Evolutionary conservation across 53 echinoderm and acorn worm species (phyloP).

Genomic region (Echinometra lucunter): DNA sequence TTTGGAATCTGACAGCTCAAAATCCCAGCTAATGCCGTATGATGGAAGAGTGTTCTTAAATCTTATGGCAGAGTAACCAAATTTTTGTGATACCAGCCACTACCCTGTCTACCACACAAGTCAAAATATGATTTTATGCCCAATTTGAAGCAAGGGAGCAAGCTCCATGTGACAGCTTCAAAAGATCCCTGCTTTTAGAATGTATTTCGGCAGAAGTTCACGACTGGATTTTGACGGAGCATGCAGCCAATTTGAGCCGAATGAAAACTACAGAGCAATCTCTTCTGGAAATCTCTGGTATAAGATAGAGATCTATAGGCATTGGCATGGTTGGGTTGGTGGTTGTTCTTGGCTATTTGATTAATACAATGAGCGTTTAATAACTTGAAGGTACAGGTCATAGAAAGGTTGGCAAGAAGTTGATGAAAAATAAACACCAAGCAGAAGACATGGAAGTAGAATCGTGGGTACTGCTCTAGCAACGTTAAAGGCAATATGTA

Average conservation of each 20-base stretch:
- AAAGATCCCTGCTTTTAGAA: neutral
- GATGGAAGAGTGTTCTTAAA: constrained; percentile 1
- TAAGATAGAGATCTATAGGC: constrained; percentile 2
- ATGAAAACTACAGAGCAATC: constrained; percentile 9
- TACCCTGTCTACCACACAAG: neutral
- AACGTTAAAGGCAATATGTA: neutral
- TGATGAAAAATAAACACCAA: constrained; percentile 39
- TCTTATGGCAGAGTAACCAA: neutral
- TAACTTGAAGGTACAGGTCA: constrained; percentile 8
- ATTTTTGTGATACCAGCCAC: neutral
- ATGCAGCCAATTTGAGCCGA: constrained; percentile 36
- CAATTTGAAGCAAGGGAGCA: neutral
- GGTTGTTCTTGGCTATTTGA: constrained; percentile 39
- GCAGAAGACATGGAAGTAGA: neutral
- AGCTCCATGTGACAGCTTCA: constrained; percentile 6
- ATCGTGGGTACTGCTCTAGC: neutral
- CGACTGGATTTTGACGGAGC: constrained; percentile 9
- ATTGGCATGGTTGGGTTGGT: neutral
- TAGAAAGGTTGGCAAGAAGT: neutral
- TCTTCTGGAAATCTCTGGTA: neutral
- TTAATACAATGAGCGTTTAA: constrained; percentile 31
- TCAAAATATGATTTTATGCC: constrained; percentile 19
- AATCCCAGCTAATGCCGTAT: neutral
- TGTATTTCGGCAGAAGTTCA: constrained; percentile 1
- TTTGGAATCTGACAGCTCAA: constrained; percentile 22